Conservation (phyloP, 2,113 vertebrate genomes). For the Cyanistes caeruleus region DNA sequence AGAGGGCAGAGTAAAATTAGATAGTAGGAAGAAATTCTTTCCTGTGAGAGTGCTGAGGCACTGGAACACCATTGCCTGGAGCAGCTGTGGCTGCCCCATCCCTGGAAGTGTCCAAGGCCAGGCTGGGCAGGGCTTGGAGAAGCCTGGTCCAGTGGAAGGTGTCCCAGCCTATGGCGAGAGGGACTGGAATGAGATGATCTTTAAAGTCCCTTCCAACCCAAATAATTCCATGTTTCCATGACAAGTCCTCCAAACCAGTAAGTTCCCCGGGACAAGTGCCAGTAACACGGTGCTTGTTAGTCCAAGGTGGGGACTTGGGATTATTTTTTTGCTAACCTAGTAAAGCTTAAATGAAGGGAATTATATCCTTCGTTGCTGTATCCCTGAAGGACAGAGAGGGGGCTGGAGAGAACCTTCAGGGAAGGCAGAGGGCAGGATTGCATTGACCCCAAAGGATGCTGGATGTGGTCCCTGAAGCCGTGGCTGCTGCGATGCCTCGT, state of each 20-base stretch:
- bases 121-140: not conserved
- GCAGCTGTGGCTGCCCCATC: not conserved
- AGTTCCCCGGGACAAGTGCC: not conserved
- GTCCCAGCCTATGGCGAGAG: not conserved
- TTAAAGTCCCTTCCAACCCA: not conserved
- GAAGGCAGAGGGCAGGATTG: conserved; percentile 8
- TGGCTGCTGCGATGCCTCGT: not conserved
- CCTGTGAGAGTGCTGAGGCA: not conserved
- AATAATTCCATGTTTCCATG: not conserved
- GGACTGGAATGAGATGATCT: not conserved
- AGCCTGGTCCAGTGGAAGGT: not conserved
- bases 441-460: not conserved
- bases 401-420: not conserved
- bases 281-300: not conserved
- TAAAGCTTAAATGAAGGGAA: not conserved
- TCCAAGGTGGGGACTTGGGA: not conserved
- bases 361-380: not conserved
- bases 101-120: not conserved
- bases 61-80: fast-evolving
- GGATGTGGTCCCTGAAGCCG: not conserved
- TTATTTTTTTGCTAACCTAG: not conserved
- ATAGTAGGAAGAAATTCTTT: not conserved
- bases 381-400: not conserved
- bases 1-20: not conserved
- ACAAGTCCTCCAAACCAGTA: not conserved